phyloP scores from a whole-genome alignment of 2,888 invertebrate genomes.

The Phaonia tiefii region DNA sequence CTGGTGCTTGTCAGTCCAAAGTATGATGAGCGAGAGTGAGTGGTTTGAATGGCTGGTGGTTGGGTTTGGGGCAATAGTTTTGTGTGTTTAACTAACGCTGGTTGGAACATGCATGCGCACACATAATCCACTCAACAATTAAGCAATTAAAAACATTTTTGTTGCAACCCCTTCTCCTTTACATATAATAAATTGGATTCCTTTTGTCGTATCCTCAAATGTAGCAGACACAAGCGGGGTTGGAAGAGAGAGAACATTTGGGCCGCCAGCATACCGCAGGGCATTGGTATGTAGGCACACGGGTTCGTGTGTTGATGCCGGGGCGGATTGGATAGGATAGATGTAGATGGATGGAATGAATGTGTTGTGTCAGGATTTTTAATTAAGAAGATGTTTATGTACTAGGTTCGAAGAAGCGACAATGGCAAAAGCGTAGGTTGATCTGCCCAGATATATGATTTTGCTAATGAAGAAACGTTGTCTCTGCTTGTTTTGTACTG shows the following conservation, averaged over 20 bases:
- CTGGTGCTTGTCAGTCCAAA: too few species aligned
- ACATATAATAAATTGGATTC: slow-evolving; percentile 68
- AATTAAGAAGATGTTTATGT: slow-evolving; percentile 79
- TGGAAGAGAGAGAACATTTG: background rate
- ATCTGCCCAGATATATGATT: slow-evolving; percentile 70
- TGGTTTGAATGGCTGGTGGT: background rate
- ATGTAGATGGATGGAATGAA: slow-evolving; percentile 69
- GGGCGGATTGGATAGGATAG: too few species aligned
- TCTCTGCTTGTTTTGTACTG: slow-evolving; percentile 30
- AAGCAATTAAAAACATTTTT: slow-evolving; percentile 78
- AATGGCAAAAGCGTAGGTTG: slow-evolving; percentile 78
- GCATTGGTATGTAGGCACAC: slow-evolving; percentile 50
- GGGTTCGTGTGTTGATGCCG: slow-evolving; percentile 61
- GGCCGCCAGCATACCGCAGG: slow-evolving; percentile 48
- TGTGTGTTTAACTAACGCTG: slow-evolving; percentile 11
- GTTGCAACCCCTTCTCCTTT: slow-evolving; percentile 50
- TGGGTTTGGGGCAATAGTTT: slow-evolving; percentile 21
- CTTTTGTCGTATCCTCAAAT: slow-evolving; percentile 10
- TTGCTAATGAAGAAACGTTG: slow-evolving; percentile 77
- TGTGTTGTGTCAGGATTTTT: slow-evolving; percentile 76
- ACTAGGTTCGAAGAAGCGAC: slow-evolving; percentile 79
- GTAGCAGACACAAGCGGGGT: background rate
- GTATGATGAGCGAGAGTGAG: too few species aligned
- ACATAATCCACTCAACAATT: slow-evolving; percentile 72
- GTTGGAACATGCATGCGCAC: slow-evolving; percentile 57